phyloP scores from a whole-genome alignment of 2,888 invertebrate species.

The Chrysolina americana region DNA sequence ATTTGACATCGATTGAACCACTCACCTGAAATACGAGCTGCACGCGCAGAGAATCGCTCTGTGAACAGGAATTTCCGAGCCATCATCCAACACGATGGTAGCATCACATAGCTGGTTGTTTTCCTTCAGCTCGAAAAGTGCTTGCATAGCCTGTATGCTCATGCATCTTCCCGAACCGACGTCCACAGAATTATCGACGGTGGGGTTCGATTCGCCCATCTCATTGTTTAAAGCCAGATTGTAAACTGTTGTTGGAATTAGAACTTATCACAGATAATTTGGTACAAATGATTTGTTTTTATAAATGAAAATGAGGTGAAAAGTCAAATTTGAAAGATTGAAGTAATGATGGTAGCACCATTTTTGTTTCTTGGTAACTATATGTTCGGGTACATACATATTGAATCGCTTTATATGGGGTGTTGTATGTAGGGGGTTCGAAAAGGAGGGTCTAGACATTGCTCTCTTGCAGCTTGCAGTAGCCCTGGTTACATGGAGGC shows the following conservation, averaged over 20 bases:
- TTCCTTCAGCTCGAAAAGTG: constrained; percentile 86
- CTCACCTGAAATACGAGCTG: constrained; percentile 90
- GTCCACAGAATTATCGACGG: constrained; percentile 60
- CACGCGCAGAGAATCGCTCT: constrained; percentile 89
- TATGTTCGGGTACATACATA: neutral
- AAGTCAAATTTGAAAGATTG: constrained; percentile 58
- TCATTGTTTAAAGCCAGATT: constrained; percentile 62
- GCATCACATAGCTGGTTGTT: constrained; percentile 91
- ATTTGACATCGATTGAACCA: neutral
- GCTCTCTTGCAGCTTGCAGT: too few relatives aligned
- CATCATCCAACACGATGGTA: constrained; percentile 85
- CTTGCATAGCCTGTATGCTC: constrained; percentile 88
- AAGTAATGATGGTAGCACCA: constrained; percentile 40
- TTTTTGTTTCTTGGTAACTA: constrained; percentile 43
- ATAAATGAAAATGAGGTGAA: constrained; percentile 56
- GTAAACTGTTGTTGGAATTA: constrained; percentile 36
- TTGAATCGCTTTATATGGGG: neutral
- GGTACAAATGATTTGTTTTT: constrained; percentile 52
- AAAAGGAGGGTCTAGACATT: too few relatives aligned
- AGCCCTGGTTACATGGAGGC: too few relatives aligned
- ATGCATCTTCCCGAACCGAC: constrained; percentile 76
- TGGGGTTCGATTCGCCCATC: constrained; percentile 62
- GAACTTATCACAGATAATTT: constrained; percentile 47
- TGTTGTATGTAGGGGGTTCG: too few relatives aligned
- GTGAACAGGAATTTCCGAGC: constrained; percentile 87